A percentile compares a stretch with the other conserved stretches of the same genome.
phyloP scores from a whole-genome alignment of 2,113 vertebrate species.

The Seriola quinqueradiata region DNA sequence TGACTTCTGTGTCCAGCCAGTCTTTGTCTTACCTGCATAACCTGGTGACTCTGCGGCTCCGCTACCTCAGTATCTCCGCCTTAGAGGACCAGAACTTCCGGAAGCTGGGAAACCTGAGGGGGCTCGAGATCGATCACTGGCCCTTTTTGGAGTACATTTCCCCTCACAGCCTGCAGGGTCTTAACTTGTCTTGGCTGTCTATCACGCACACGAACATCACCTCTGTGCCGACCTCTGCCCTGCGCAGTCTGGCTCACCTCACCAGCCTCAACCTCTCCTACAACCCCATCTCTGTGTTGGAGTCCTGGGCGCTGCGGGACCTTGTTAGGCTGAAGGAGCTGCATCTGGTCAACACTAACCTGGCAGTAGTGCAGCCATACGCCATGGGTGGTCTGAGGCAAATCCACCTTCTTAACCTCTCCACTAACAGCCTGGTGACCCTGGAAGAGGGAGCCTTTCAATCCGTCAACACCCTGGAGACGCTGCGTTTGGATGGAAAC shows the following conservation, averaged over 20 bases:
- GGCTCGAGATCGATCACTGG: conserved; percentile 96
- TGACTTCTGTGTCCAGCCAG: conserved; percentile 93
- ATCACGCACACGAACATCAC: conserved; percentile 98
- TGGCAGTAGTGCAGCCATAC: conserved; percentile 90
- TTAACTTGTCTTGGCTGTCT: conserved; percentile 95
- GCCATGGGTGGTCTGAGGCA: conserved; percentile 93
- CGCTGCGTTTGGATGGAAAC: conserved; percentile 92
- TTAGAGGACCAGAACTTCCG: conserved; percentile 96
- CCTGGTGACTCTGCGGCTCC: conserved; percentile 90
- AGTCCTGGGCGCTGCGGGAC: conserved; percentile 92
- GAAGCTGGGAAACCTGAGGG: conserved; percentile 87
- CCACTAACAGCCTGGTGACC: conserved; percentile 91
- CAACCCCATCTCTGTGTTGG: conserved; percentile 94
- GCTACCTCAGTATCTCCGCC: conserved; percentile 90
- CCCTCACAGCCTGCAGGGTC: conserved; percentile 91
- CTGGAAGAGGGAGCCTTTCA: conserved; percentile 95
- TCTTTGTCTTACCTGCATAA: conserved; percentile 93
- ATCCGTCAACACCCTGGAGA: conserved; percentile 94
- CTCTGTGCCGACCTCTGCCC: conserved; percentile 90
- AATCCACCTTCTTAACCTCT: conserved; percentile 94
- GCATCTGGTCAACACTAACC: conserved; percentile 91
- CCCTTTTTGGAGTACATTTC: conserved; percentile 93
- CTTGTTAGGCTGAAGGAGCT: conserved; percentile 95
- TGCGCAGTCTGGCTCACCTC: conserved; percentile 92
- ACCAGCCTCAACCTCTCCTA: conserved; percentile 94